A percentile compares a stretch with the other conserved stretches of the same genome.
Evolutionary conservation across 2,888 invertebrate species (phyloP).

Genomic region (Arge pagana): DNA sequence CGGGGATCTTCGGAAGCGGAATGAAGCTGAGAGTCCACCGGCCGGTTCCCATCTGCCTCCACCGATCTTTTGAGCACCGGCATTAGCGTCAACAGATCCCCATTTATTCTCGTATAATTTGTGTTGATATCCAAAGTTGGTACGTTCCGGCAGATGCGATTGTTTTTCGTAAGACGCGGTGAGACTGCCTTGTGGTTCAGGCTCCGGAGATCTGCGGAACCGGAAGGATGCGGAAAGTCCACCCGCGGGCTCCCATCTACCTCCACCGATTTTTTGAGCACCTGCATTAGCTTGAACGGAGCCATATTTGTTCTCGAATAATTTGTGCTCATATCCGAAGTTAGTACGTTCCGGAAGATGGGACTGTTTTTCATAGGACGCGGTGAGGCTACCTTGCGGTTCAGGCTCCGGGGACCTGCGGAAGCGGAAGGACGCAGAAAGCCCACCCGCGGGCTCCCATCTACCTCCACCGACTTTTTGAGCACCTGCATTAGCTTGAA

Average conservation of each 20-base stretch:
- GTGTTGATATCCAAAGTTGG: conserved; percentile 1
- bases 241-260: not conserved
- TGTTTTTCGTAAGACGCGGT: not conserved
- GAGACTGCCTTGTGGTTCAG: not conserved
- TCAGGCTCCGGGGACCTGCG: not conserved
- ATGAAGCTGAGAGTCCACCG: not conserved
- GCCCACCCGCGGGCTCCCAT: not conserved
- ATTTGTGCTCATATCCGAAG: conserved; percentile 2
- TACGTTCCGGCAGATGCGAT: not conserved
- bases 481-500: conserved; percentile 1
- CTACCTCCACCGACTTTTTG: not conserved
- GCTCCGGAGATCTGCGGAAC: not conserved
- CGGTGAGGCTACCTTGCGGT: not conserved
- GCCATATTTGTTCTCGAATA: conserved; percentile 5
- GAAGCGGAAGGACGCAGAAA: not conserved
- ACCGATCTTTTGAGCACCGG: conserved; percentile 1
- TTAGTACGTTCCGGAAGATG: not conserved
- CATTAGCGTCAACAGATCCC: not conserved
- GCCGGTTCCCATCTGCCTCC: not conserved
- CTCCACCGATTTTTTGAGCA: not conserved
- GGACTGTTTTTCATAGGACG: not conserved
- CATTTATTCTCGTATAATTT: conserved; percentile 1
- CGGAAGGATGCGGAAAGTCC: conserved; percentile 4
- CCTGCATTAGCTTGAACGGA: conserved; percentile 1
- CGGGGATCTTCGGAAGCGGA: conserved; percentile 1